Base-by-base conservation (phyloP, 1,140 invertebrate species). In the Diprion similis region DNA sequence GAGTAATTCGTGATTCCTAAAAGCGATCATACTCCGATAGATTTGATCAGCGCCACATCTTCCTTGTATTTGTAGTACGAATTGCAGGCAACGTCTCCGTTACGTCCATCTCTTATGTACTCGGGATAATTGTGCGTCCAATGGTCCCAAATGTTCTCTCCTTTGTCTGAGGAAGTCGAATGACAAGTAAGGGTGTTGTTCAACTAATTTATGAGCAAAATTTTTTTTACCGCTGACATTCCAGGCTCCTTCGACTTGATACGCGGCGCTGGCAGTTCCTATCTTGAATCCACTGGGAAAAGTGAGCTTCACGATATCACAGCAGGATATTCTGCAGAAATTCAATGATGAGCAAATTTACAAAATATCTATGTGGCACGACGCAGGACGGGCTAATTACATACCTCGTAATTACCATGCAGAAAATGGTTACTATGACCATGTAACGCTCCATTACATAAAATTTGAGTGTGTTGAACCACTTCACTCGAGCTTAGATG, bases 201-300 rank as follows among this genome's bases (percentile, higher is more conserved):
- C 94, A 82, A 94, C 95, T 89, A 95, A 94, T 1, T 37, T 93
- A 93, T 0, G 95, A 89, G 71, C 93, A 91, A 18, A 95, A 90
- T 46, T 37, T 37, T 37, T 37, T 37, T 37, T 37, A 37, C 24
- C 90, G 88, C 8, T 91, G 89, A 79, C 91, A 84, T 93, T 90
- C 92, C 92, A 94, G n/a, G 83, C 92, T 64, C 93, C 92, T 87
- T 94, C 92, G 46, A 93, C 90, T 88, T 94, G 93, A 83, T 92
- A 92, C 1, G 91, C 82, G 0, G 91, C 85, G 0, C 91, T 88
- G 0, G 89, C 87, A 13, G 87, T 81, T 45, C 91, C 91, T 76
- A 90, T 89, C 11, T n/a, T 11, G n/a, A 59, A 7, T 75, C 77
- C 51, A 59, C 51, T 59, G 8, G 51, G 51, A 8, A 59, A 59